phyloP scores from a whole-genome alignment of 1,140 invertebrate genomes.

The Pseudomyrmex dendroicus region DNA sequence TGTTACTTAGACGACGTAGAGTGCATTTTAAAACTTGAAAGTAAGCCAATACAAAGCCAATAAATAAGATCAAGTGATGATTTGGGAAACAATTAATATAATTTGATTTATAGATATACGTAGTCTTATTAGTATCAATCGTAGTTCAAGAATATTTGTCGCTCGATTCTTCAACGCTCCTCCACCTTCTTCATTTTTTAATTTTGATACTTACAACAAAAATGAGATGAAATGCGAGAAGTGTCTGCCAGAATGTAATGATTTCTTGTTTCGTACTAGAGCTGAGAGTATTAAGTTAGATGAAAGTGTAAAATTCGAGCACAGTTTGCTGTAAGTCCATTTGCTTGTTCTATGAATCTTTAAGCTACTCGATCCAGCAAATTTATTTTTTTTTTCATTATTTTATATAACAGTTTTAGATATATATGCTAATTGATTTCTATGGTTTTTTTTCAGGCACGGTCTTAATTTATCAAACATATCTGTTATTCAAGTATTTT shows the following conservation, averaged over 20 bases:
- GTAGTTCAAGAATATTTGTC: too few relatives aligned
- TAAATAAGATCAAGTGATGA: too few relatives aligned
- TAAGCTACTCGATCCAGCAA: neutral
- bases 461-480: conserved; percentile 59
- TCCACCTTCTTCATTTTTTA: too few relatives aligned
- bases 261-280: conserved; percentile 64
- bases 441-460: conserved; percentile 57
- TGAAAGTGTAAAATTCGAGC: conserved; percentile 36
- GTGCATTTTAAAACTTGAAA: conserved; percentile 65
- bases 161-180: too few relatives aligned
- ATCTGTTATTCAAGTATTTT: conserved; percentile 76
- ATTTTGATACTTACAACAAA: too few relatives aligned
- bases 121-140: too few relatives aligned
- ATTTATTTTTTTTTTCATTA: too few relatives aligned
- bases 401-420: too few relatives aligned
- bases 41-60: conserved; percentile 30
- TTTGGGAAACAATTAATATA: too few relatives aligned
- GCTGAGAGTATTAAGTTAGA: conserved; percentile 63
- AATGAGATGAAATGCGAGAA: conserved; percentile 43
- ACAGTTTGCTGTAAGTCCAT: conserved; percentile 58
- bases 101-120: too few relatives aligned
- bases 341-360: neutral
- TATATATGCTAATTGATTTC: too few relatives aligned
- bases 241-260: conserved; percentile 75
- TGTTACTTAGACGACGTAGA: conserved; percentile 73